Percentiles rank a stretch among this genome's conserved stretches.
These are phyloP conservation scores for Flabesymbios commensalis DNA, from an alignment of 2,888 invertebrate genomes.

Conservation along the genomic window DNA sequence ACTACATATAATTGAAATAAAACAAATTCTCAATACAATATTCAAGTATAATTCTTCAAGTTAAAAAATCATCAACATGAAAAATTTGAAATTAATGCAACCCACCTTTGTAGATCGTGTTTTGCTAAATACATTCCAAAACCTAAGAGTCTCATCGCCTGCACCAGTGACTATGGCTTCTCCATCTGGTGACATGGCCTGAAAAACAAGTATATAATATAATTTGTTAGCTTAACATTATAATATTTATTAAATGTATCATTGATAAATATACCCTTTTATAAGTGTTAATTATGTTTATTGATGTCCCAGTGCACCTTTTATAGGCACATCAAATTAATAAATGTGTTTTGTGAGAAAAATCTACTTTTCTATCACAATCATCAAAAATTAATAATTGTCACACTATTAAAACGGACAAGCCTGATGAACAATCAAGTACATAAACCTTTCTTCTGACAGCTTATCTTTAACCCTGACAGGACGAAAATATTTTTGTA, in stretches of 20 bases:
- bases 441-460: too few species aligned
- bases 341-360: too few species aligned
- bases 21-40: too few species aligned
- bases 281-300: background rate
- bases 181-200: conserved; percentile 82
- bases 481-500: too few species aligned
- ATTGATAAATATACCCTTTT: background rate
- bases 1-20: too few species aligned
- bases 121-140: conserved; percentile 99
- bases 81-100: background rate
- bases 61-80: background rate
- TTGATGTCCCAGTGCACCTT: background rate
- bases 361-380: too few species aligned
- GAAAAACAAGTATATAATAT: conserved; percentile 4
- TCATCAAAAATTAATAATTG: too few species aligned
- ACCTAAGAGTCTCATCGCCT: conserved; percentile 91
- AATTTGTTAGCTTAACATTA: background rate
- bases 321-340: too few species aligned
- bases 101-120: conserved; percentile 72
- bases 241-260: background rate
- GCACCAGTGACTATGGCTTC: conserved; percentile 91
- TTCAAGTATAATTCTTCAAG: background rate
- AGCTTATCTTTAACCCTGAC: too few species aligned
- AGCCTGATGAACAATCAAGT: too few species aligned
- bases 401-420: too few species aligned